Evolutionary conservation across 2,888 invertebrate genomes (phyloP).

Genomic region (Chouioia cunea): DNA sequence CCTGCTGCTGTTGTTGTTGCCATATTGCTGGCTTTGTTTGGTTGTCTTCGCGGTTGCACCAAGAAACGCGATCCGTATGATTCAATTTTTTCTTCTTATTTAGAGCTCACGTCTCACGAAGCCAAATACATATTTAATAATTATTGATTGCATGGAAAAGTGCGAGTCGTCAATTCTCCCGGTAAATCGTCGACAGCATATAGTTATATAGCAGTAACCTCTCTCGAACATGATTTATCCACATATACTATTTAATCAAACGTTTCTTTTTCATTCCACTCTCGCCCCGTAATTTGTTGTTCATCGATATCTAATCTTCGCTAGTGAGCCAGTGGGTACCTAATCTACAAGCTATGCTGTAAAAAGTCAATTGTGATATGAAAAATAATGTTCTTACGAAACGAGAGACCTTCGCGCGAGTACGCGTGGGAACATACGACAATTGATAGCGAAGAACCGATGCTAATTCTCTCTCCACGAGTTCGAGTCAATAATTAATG

Average conservation of each 20-base stretch:
- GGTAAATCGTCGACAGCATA: background rate
- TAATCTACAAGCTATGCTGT: slow-evolving; percentile 22
- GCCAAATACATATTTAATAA: too few species aligned
- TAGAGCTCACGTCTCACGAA: too few species aligned
- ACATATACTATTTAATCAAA: too few species aligned
- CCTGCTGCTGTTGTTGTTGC: background rate
- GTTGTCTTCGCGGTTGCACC: too few species aligned
- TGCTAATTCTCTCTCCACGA: slow-evolving; percentile 31
- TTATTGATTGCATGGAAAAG: too few species aligned
- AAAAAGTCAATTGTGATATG: slow-evolving; percentile 42
- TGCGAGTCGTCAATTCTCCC: background rate
- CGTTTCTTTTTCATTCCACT: background rate
- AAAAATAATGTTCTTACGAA: slow-evolving; percentile 43
- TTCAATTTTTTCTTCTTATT: too few species aligned
- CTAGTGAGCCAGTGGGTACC: slow-evolving; percentile 9
- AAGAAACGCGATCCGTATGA: too few species aligned
- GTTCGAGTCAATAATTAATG: slow-evolving; percentile 28
- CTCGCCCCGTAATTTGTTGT: slow-evolving; percentile 36
- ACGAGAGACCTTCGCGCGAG: slow-evolving; percentile 21
- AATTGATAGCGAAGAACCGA: slow-evolving; percentile 38
- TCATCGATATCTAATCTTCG: slow-evolving; percentile 39
- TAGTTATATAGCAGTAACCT: too few species aligned
- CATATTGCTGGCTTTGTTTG: too few species aligned
- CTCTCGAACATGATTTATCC: slow-evolving; percentile 4
- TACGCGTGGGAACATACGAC: slow-evolving; percentile 34